Conservation (phyloP, 2,888 invertebrate species). For the Bombyx huttoni region DNA sequence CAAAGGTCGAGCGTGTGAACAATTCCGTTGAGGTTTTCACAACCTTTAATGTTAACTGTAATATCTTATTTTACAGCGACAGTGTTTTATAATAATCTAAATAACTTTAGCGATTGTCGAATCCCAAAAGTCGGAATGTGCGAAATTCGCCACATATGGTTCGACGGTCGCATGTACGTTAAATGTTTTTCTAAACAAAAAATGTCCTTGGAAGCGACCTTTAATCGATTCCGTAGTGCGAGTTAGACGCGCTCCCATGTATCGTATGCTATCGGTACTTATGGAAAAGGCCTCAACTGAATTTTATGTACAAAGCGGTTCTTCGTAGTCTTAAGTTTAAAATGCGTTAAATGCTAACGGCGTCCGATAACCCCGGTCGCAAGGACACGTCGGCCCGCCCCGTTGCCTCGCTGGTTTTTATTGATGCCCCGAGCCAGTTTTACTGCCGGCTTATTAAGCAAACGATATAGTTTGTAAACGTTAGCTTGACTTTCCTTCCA, state of each 20-base stretch:
- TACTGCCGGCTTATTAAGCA: constrained; percentile 26
- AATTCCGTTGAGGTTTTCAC: constrained; percentile 22
- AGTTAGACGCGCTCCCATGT: constrained; percentile 27
- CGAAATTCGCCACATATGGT: constrained; percentile 22
- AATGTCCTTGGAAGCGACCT: constrained; percentile 61
- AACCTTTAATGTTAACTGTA: constrained; percentile 20
- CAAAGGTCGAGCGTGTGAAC: constrained; percentile 19
- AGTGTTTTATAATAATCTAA: neutral
- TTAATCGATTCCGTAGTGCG: constrained; percentile 35
- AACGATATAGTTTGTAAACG: constrained; percentile 7
- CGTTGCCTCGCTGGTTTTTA: constrained; percentile 38
- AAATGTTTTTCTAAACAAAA: constrained; percentile 42
- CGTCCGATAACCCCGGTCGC: constrained; percentile 64
- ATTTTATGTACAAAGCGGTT: constrained; percentile 63
- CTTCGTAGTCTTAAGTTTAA: constrained; percentile 59
- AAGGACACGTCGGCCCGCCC: constrained; percentile 55
- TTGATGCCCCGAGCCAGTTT: constrained; percentile 29
- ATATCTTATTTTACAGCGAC: constrained; percentile 5
- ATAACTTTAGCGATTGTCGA: no score
- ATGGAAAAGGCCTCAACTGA: constrained; percentile 63
- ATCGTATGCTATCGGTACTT: constrained; percentile 60
- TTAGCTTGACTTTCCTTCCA: neutral
- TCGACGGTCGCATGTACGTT: constrained; percentile 24
- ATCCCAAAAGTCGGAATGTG: constrained; percentile 6
- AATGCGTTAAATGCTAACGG: constrained; percentile 65